Percentiles rank a stretch among this genome's conserved stretches.
Conservation (phyloP, 2,888 invertebrate genomes). For the Adineta ricciae region DNA sequence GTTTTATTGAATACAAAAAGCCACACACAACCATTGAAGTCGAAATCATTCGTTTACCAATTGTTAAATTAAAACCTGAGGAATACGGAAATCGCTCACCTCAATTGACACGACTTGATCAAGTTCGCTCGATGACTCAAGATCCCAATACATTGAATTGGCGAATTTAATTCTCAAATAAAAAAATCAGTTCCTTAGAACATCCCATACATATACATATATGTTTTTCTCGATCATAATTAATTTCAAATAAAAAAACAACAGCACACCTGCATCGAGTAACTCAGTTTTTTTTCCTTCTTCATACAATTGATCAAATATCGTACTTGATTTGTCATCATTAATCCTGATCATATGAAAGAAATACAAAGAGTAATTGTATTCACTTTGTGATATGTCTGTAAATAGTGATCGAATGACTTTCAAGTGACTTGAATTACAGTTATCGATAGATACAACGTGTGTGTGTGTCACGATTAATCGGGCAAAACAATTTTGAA, state of each 20-base stretch:
- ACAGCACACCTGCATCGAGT: not conserved
- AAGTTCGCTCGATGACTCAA: not conserved
- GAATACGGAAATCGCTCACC: not conserved
- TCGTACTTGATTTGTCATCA: not conserved
- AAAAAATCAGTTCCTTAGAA: not conserved
- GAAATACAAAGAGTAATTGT: not conserved
- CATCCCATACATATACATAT: not conserved
- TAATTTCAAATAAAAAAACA: not conserved
- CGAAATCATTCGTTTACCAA: not conserved
- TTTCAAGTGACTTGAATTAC: not conserved
- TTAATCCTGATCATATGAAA: not conserved
- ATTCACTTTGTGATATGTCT: not conserved
- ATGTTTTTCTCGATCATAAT: not conserved
- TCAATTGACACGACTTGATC: not conserved
- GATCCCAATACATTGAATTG: not conserved
- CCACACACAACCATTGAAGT: constrained; percentile 9
- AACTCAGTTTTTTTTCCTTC: not conserved
- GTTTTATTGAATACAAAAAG: not conserved
- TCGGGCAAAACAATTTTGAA: not conserved
- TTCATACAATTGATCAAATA: not conserved
- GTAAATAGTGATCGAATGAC: not conserved
- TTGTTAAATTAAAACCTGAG: not conserved
- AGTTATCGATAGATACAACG: not conserved
- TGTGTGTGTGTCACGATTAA: not conserved
- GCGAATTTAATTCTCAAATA: not conserved